Evolutionary conservation across 2,113 vertebrate species (phyloP), one percentile per base, ranked within the genome.

Genomic region (Dinomys branickii): DNA sequence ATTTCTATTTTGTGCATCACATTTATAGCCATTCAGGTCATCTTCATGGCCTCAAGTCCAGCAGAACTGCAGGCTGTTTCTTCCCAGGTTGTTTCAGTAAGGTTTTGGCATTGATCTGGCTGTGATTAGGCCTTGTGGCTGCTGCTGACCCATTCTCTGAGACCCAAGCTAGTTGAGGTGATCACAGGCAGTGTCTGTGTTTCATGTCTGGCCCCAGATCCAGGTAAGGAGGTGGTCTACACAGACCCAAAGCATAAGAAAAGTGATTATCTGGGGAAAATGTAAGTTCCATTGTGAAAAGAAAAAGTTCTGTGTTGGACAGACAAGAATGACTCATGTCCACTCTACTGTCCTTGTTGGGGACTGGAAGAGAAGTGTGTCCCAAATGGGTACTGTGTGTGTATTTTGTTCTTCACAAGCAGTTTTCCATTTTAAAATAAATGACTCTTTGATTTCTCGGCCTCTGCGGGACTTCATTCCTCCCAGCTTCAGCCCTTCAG

Each of bases 371-470:
- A 52, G 44, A 52, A 58, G 12, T 9, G 20, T 65, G 30, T 61
- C n/a, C 63, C 33, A 82, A 52, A 77, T 47, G 52, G 24, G 52
- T 52, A 44, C 30, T 8, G 26, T 90, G n/a, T 63, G 6, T 58
- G 35, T 67, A 90, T 94, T 92, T 84, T 93, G n/a, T 85, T 83
- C 11, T 87, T 91, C 4, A 58, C 22, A 63, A 58, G n/a, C 10
- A 81, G 81, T 71, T 3, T 63, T 89, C 13, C 35, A 84, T 94
- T 90, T 90, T 90, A 52, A 75, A 94, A 83, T 75, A 77, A 94
- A 86, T 11, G 3, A 10, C 22, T 63, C 65, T 96, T 54, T 20
- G 20, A 9, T 83, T 93, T 89, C 11, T 73, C 41, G 94, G 14
- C 3, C 41, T 83, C 47, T 63, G 7, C 2, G 28, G 14, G 5